Evolutionary conservation across 2,113 vertebrate genomes (phyloP).

Genomic region (Paedocypris sp.): DNA sequence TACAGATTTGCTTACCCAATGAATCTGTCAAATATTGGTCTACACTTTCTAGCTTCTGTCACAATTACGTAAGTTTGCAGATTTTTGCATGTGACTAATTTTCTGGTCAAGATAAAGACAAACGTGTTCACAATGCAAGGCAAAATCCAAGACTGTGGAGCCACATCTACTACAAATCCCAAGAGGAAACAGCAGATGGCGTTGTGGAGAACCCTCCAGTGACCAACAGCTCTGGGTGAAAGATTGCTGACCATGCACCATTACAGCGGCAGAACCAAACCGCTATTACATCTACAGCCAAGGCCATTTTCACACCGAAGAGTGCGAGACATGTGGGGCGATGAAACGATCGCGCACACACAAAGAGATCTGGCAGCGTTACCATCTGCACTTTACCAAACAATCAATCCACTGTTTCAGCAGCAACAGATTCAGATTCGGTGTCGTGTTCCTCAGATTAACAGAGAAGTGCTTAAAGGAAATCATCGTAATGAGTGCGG

Average conservation of each 20-base stretch:
- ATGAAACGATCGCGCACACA: neutral
- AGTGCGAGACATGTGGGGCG: conserved; percentile 16
- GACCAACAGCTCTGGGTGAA: neutral
- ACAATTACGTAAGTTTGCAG: too few species aligned
- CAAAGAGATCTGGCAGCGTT: conserved; percentile 22
- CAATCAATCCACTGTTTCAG: neutral
- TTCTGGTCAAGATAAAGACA: too few species aligned
- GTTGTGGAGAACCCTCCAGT: neutral
- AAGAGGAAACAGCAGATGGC: conserved; percentile 11
- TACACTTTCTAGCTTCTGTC: too few species aligned
- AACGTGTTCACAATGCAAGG: too few species aligned
- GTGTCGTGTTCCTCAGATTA: neutral
- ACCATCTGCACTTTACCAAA: conserved; percentile 26
- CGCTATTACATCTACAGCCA: conserved; percentile 17
- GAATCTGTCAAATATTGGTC: too few species aligned
- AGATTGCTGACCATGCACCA: neutral
- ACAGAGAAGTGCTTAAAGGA: neutral
- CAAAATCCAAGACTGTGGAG: too few species aligned
- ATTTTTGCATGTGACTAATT: too few species aligned
- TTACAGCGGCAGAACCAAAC: conserved; percentile 8
- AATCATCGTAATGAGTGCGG: neutral
- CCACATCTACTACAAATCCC: too few species aligned
- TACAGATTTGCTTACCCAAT: too few species aligned
- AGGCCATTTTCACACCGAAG: conserved; percentile 16
- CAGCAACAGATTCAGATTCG: neutral